Evolutionary conservation across 1,140 invertebrate genomes (phyloP), one percentile per base, ranked within the genome.

Genomic region (Venturia canescens): DNA sequence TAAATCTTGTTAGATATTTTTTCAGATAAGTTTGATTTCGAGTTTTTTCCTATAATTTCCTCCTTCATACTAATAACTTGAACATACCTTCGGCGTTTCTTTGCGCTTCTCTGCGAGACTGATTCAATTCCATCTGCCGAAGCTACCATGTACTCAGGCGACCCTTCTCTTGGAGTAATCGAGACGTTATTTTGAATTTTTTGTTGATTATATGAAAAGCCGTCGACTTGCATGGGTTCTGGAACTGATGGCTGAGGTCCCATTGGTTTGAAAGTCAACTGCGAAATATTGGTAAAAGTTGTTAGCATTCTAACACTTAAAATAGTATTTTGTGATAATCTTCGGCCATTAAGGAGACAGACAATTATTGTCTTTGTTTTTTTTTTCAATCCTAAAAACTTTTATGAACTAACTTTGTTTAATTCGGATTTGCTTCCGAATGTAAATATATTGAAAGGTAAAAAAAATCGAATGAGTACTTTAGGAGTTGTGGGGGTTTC

Each of bases 91-190:
- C 91, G 85, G 16, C 91, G 85, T 80, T 92, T 92, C 23, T 92
- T 92, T 9, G 87, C 89, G 38, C 90, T 92, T 83, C 88, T 86
- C 67, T 90, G 87, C 1, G 90, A 89, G 50, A 88, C 86, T 7
- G 88, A 86, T 79, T 90, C 90, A 7, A 84, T 87, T 0, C 89
- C 91, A 84, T 91, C 90, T 0, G 88, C 80, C 0, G 89, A 87
- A 72, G 88, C 91, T 72, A 92, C 90, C 89, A 92, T 91, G 16
- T 92, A 92, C 75, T 92, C 88, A 0, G 91, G 91, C 0, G 90
- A 91, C 75, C 90, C 90, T 87, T 91, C 90, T 76, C 90, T 86
- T 0, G 88, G 82, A 0, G 86, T 79, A 63, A 89, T 80, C 9
- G 82, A 34, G 1, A 90, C 53, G 80, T 89, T 89, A 82, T 91